A percentile compares a stretch with the other conserved stretches of the same genome.
These are phyloP conservation scores for Cichladusa arquata DNA, from an alignment of 2,113 vertebrate genomes.

Conservation along the genomic window DNA sequence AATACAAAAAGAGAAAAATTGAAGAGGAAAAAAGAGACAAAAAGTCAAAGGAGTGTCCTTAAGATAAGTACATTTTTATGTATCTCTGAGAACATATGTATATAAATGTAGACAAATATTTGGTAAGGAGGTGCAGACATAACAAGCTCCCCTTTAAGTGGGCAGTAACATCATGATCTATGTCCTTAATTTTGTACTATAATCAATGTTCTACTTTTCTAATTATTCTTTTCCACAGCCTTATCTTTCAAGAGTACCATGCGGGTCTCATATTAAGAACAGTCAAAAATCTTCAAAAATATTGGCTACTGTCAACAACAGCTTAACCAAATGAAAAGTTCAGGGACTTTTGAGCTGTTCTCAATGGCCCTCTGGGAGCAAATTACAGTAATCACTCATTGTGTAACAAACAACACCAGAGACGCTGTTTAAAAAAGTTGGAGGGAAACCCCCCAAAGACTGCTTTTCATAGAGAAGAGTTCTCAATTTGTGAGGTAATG, in stretches of 20 bases:
- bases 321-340: neutral
- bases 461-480: neutral
- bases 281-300: neutral
- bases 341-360: neutral
- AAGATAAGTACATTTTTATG: neutral
- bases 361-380: neutral
- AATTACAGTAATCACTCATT: neutral
- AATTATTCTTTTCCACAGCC: neutral
- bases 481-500: neutral
- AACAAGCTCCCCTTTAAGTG: neutral
- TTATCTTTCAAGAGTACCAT: neutral
- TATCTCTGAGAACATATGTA: neutral
- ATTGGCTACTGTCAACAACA: neutral
- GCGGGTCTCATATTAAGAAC: neutral
- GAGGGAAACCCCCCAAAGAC: neutral
- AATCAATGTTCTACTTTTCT: neutral
- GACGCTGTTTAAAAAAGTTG: neutral
- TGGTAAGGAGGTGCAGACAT: neutral
- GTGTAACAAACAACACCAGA: neutral
- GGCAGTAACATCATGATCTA: neutral
- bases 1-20: neutral
- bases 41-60: neutral
- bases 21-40: too few relatives aligned
- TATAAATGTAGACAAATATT: neutral
- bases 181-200: neutral